These are phyloP conservation scores for Synanthedon myopaeformis DNA, from an alignment of 2,888 invertebrate genomes.

Conservation along the genomic window DNA sequence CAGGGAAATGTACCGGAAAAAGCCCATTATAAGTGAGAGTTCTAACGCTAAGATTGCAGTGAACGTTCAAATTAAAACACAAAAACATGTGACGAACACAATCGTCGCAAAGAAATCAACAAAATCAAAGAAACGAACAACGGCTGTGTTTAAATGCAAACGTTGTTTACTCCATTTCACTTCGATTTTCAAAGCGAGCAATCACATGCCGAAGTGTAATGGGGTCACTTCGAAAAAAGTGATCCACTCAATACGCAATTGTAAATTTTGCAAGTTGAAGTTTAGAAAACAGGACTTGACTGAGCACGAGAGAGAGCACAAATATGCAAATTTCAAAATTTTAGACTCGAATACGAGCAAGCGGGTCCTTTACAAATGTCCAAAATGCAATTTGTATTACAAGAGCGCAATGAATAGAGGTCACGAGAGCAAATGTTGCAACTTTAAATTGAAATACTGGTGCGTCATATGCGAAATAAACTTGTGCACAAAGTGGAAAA, in stretches of 20 bases:
- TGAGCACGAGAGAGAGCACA: background rate
- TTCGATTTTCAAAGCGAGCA: background rate
- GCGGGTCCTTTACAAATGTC: background rate
- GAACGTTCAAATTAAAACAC: too few species aligned
- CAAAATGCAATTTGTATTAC: background rate
- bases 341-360: background rate
- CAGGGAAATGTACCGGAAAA: background rate
- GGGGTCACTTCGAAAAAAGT: background rate
- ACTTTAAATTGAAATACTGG: background rate
- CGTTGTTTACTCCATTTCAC: background rate
- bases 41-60: too few species aligned
- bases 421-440: background rate
- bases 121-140: background rate
- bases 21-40: too few species aligned
- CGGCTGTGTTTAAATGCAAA: background rate
- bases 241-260: background rate
- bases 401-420: background rate
- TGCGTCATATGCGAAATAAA: background rate
- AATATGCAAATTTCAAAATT: background rate
- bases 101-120: too few species aligned
- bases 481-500: background rate
- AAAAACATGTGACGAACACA: too few species aligned
- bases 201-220: background rate
- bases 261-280: background rate
- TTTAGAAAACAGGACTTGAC: background rate